Evolutionary conservation across 2,888 invertebrate genomes (phyloP), one percentile per base, ranked within the genome.

Genomic region (Sphecodes monilicornis): DNA sequence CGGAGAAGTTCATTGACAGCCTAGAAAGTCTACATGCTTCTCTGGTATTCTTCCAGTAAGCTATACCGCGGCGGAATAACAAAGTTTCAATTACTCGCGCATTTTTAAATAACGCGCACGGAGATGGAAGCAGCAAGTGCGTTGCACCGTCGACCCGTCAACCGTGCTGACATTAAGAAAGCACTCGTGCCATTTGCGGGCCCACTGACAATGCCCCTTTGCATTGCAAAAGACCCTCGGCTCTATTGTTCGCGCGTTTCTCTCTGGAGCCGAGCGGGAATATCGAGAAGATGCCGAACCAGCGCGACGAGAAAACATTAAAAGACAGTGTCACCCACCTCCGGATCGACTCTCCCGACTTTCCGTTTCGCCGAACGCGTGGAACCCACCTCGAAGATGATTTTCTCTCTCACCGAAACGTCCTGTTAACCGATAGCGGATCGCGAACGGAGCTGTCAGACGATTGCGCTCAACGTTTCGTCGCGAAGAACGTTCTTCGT

Each of bases 291-390:
- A 66, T 22, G 32, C 39, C 39, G 68, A 39, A n/a, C 39, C 39
- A 22, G 16, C 32, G 64, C 32, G 32, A 16, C 32, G 39, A 6
- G 16, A 26, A 41, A n/a, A 39, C 41, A 69, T 26, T n/a, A 22
- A 32, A 77, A 26, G n/a, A 70, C 41, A 77, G 10, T 41, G n/a
- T 71, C 71, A 78, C 78, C 78, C 72, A 78, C 78, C 78, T 78
- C 57, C 60, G 18, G 18, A 13, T 72, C 72, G 46, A 60, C 29
- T 32, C 60, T 13, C 26, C 43, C 32, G 26, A 8, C 29, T 2
- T 18, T 6, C 26, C 22, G 18, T 13, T 16, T 50, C 11, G 4
- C 43, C 10, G 26, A 22, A 32, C 32, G 32, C 10, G 4, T 13
- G 10, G 18, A 18, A 60, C 18, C n/a, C 32, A 26, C 32, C 29